Conservation (phyloP, 53 echinoderm and acorn worm genomes). For the Crossaster papposus region DNA sequence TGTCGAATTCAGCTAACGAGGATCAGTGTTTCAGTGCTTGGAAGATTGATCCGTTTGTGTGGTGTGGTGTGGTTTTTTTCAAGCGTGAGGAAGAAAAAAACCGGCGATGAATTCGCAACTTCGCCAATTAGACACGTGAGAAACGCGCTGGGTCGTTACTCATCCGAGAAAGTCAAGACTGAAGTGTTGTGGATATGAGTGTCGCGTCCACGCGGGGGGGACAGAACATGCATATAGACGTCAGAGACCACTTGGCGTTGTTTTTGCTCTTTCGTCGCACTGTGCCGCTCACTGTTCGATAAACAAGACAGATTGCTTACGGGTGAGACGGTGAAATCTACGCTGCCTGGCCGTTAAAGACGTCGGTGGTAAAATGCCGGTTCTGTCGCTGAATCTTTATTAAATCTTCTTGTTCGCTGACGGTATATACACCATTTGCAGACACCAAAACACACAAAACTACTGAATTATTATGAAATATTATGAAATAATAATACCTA, state of each 20-base stretch:
- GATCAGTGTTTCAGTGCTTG: too few species aligned
- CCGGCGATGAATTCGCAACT: not conserved
- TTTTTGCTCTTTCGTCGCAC: not conserved
- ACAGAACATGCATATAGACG: not conserved
- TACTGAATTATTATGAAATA: too few species aligned
- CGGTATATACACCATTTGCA: too few species aligned
- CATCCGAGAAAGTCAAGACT: not conserved
- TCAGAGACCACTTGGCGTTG: not conserved
- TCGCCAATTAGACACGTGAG: conserved; percentile 3
- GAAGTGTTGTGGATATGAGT: not conserved
- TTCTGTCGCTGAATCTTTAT: not conserved
- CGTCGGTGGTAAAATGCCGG: not conserved
- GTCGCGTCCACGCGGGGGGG: not conserved
- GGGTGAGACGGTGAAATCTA: not conserved
- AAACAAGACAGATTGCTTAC: not conserved
- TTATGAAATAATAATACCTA: too few species aligned
- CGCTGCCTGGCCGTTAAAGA: not conserved
- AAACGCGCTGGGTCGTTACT: not conserved
- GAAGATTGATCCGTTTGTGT: not conserved
- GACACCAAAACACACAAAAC: too few species aligned
- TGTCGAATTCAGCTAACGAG: not conserved
- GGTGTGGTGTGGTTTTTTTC: too few species aligned
- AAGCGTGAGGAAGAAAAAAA: not conserved
- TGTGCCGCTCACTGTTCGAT: not conserved
- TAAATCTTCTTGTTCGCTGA: too few species aligned